Percentiles rank a stretch among this genome's conserved stretches.
Conservation (phyloP, 2,797 vertebrate species). For the Oophaga sylvatica region DNA sequence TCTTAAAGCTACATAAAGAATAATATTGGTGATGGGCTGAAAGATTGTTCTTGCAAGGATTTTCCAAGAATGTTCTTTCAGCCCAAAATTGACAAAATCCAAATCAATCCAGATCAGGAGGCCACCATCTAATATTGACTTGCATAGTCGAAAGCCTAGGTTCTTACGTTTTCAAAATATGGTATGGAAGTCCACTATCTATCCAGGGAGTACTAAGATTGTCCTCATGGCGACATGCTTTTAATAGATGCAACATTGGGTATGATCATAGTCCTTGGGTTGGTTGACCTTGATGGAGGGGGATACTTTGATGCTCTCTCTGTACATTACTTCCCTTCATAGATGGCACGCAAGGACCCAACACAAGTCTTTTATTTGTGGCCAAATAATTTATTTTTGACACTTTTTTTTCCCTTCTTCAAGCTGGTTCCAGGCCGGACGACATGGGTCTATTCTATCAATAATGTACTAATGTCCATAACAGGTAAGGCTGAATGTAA, state of each 20-base stretch:
- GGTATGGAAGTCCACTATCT: no score
- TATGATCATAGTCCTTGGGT: background rate
- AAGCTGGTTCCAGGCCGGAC: slow-evolving; percentile 87
- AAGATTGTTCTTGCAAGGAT: no score
- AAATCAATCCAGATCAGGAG: background rate
- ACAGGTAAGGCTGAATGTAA: slow-evolving; percentile 76
- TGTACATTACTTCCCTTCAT: background rate
- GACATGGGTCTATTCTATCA: slow-evolving; percentile 86
- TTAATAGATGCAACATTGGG: background rate
- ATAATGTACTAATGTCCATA: slow-evolving; percentile 86
- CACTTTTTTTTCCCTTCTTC: background rate
- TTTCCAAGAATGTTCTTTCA: no score
- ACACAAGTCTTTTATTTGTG: background rate
- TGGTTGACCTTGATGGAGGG: background rate
- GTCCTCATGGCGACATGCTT: background rate
- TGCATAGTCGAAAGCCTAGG: background rate
- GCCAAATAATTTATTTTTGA: background rate
- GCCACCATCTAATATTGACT: background rate
- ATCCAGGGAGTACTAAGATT: no score
- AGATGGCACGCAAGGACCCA: background rate
- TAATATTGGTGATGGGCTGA: no score
- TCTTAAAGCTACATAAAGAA: no score
- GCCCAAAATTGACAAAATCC: no score
- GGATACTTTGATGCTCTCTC: background rate
- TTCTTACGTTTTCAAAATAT: background rate